Evolutionary conservation across 2,797 vertebrate genomes (phyloP), one percentile per base, ranked within the genome.

Genomic region (Gadopsis bispinosus): DNA sequence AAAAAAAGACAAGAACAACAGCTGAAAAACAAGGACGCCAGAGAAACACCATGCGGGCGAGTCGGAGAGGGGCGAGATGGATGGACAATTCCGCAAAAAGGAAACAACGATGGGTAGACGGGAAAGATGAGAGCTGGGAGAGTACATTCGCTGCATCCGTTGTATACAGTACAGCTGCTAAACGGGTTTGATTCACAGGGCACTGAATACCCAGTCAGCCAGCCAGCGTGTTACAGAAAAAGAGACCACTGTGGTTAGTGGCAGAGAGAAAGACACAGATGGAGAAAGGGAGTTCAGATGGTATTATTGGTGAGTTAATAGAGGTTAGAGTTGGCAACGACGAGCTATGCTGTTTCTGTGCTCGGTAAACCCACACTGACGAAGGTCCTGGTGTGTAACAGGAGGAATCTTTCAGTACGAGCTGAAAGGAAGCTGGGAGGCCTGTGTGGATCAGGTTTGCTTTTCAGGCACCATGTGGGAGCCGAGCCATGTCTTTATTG

Each of bases 361-460:
- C 66, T 84, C 45, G 26, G 53, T 81, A 75, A 83, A 88, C 83
- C 86, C 83, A 86, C 75, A 73, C 69, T 59, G 69, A 77, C 59
- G 70, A 70, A 73, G 85, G 84, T 87, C 84, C 76, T 50, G 69
- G 64, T 79, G 73, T 48, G 70, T 56, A 87, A 91, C 88, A 91
- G 85, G 89, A 87, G 87, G 85, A 70, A 86, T 84, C 91, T 90
- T 91, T 93, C 85, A 91, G 59, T 7, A 8, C 11, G 70, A 83
- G 78, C 83, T 89, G 83, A 91, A 86, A 88, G 72, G 77, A 79
- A 70, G 59, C 83, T 7, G 62, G 63, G 68, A 83, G 75, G 77
- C 85, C 68, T 77, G 79, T 79, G 79, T 76, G 77, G 53, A 80
- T 73, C 85, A 79, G 76, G 81, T 88, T 90, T 81, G 76, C 87